A percentile compares a stretch with the other conserved stretches of the same genome.
These are phyloP conservation scores for Nothocercus nigrocapillus DNA, from an alignment of 2,113 vertebrate genomes.

Conservation along the genomic window DNA sequence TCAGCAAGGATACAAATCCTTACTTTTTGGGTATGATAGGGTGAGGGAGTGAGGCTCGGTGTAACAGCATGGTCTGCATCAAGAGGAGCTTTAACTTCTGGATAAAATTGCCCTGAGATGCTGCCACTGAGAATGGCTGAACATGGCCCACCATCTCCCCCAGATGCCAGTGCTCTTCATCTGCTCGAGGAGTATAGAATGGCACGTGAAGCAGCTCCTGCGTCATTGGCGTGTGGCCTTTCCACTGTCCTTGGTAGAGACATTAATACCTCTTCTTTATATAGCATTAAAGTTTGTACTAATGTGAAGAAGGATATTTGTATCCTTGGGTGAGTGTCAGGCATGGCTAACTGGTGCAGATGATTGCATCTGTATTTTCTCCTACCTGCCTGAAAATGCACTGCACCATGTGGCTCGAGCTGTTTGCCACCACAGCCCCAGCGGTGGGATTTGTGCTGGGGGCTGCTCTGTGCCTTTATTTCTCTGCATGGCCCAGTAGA, in stretches of 20 bases:
- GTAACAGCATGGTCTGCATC: neutral
- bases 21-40: too few species aligned
- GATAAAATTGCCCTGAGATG: neutral
- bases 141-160: neutral
- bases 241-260: neutral
- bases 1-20: neutral
- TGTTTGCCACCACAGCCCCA: neutral
- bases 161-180: neutral
- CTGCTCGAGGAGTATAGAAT: neutral
- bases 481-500: neutral
- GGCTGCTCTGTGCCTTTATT: neutral
- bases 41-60: neutral
- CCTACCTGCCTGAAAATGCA: neutral
- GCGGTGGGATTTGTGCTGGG: neutral
- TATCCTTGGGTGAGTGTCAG: neutral
- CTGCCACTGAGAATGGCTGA: neutral
- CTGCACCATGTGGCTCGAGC: neutral
- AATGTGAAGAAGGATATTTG: neutral
- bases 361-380: neutral
- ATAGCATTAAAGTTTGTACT: neutral
- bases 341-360: neutral
- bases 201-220: neutral
- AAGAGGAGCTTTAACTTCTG: neutral
- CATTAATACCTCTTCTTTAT: neutral
- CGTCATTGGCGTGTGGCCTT: neutral